Evolutionary conservation across 2,888 invertebrate species (phyloP).

Genomic region (Heliconius ismenius): DNA sequence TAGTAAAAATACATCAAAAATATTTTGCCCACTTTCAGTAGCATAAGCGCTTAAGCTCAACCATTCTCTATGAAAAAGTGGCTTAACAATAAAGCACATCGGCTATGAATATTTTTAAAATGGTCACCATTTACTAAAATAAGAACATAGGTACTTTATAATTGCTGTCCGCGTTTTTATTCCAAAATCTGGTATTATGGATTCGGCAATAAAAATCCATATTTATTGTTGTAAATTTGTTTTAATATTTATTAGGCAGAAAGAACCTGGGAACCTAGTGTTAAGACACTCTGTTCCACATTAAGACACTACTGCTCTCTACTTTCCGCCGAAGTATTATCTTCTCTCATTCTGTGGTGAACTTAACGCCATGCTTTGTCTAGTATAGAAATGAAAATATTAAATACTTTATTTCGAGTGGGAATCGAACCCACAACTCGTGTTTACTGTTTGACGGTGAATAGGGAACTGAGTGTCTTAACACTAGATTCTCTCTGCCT

Average conservation of each 20-base stretch:
- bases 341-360: too few relatives aligned
- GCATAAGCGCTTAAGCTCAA: slow-evolving; percentile 3
- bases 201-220: too few relatives aligned
- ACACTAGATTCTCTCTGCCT: background rate
- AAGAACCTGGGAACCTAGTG: too few relatives aligned
- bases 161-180: background rate
- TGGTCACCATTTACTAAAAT: background rate
- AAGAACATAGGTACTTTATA: background rate
- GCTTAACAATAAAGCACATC: slow-evolving; percentile 16
- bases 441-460: background rate
- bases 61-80: slow-evolving; percentile 10
- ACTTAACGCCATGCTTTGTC: too few relatives aligned
- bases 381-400: too few relatives aligned
- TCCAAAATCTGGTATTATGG: background rate
- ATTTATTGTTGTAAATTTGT: too few relatives aligned
- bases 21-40: background rate
- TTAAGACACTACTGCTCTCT: too few relatives aligned
- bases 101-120: slow-evolving; percentile 13
- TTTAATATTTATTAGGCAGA: too few relatives aligned
- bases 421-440: too few relatives aligned
- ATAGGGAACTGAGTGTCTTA: background rate
- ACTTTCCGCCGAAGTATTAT: too few relatives aligned
- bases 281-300: too few relatives aligned
- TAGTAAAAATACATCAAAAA: background rate
- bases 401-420: too few relatives aligned